Base-by-base conservation (phyloP, 1,140 invertebrate species). In the Telenomus remus region DNA sequence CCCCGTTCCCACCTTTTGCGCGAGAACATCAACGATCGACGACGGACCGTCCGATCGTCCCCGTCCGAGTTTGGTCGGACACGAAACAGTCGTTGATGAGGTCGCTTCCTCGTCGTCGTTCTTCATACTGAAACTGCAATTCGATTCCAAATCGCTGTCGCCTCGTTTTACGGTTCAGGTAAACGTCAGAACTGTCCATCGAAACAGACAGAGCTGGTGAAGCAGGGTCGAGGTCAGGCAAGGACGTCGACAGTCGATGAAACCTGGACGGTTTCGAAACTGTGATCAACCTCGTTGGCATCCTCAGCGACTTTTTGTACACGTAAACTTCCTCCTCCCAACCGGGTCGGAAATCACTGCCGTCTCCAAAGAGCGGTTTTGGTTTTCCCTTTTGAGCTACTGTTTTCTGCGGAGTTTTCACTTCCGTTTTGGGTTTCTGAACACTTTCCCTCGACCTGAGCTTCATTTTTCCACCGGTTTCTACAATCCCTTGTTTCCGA, bases 251-350 rank as follows among this genome's bases (percentile, higher is more conserved):
- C 12, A 93, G 85, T 49, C 90, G 79, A 15, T 90, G 89, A 70
- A 89, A 89, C 47, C 89, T 80, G 4, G 91, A 88, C 0, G 91
- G 89, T 55, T 90, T 88, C 15, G 94, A 92, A 6, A 95, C 93
- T 5, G 92, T 93, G 59, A 95, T 95, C 37, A 95, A 85, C 66
- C 91, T 91, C 10, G 92, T 86, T 1, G 94, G 94, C 90, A 95
- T 94, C 55, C 94, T 89, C 1, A 95, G 84, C 0, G 94, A 94
- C 71, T 92, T 90, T 83, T 96, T 95, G 76, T 93, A 96, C 68
- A 91, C 91, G 76, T 94, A 95, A 15, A 95, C 89, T 79, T 95
- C 94, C 78, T 93, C 92, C 85, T 94, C 93, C 93, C 93, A 95
- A 0, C 93, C 93, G 0, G 93, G 93, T 73, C 90, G 89, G 77